Evolutionary conservation across 1,140 invertebrate genomes (phyloP).

Genomic region (Pseudomyrmex flavicornis): DNA sequence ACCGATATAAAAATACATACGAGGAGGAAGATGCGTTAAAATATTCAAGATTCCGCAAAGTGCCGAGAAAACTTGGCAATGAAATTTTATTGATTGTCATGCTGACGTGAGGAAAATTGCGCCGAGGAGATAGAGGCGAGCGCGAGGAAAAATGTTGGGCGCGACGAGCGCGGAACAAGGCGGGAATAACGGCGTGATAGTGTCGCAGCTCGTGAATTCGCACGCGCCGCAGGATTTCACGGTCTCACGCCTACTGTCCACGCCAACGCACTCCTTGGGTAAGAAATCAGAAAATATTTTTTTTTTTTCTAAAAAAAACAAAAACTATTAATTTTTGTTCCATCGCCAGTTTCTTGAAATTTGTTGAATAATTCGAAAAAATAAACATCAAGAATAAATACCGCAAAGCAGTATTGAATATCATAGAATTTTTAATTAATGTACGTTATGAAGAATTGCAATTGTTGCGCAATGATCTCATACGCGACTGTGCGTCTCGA

Average conservation of each 20-base stretch:
- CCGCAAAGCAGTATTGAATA: too few relatives aligned
- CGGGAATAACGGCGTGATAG: conserved; percentile 70
- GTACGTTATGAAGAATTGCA: too few relatives aligned
- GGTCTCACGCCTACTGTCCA: conserved; percentile 81
- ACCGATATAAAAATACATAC: conserved; percentile 16
- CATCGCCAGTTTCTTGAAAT: too few relatives aligned
- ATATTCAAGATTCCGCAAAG: conserved; percentile 28
- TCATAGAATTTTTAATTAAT: too few relatives aligned
- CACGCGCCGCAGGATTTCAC: conserved; percentile 84
- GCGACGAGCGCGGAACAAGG: conserved; percentile 68
- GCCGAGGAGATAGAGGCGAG: conserved; percentile 10
- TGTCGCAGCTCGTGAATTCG: conserved; percentile 76
- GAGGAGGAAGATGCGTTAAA: conserved; percentile 18
- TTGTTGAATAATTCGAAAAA: too few relatives aligned
- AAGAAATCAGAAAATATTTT: conserved; percentile 51
- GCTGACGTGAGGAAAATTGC: conserved; percentile 22
- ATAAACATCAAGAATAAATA: too few relatives aligned
- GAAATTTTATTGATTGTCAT: conserved; percentile 44
- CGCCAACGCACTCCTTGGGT: conserved; percentile 80
- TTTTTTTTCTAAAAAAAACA: not conserved
- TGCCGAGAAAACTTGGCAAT: conserved; percentile 16
- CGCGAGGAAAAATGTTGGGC: conserved; percentile 75
- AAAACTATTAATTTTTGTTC: too few relatives aligned
- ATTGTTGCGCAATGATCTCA: conserved; percentile 33
- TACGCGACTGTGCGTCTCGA: conserved; percentile 40